Evolutionary conservation across 2,113 vertebrate genomes (phyloP).

Genomic region (Notarius quadriscutis): DNA sequence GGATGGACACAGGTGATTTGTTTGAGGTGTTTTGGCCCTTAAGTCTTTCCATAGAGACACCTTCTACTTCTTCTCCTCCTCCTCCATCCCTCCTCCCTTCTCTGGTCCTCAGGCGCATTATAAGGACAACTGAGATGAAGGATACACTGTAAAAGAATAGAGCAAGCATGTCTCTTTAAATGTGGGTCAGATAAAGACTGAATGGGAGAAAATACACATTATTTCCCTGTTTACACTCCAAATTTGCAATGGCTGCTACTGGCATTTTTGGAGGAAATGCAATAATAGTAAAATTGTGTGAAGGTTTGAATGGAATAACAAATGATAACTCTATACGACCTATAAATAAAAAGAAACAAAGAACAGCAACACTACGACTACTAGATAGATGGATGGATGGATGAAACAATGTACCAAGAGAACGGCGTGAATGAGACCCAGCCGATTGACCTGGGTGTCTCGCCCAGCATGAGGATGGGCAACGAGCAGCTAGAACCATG

Average conservation of each 20-base stretch:
- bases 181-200: slow-evolving; percentile 26
- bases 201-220: neutral
- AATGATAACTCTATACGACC: neutral
- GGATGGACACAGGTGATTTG: neutral
- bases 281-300: neutral
- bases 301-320: neutral
- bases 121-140: slow-evolving; percentile 21
- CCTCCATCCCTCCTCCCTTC: neutral
- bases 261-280: neutral
- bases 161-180: slow-evolving; percentile 25
- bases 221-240: neutral
- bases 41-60: slow-evolving; percentile 17
- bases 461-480: no score
- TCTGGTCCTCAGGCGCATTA: slow-evolving; percentile 30
- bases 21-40: neutral
- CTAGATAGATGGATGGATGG: no score
- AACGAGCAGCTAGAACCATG: no score
- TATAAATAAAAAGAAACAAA: neutral
- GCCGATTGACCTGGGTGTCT: no score
- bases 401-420: no score
- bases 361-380: neutral
- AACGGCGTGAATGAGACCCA: no score
- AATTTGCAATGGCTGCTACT: neutral
- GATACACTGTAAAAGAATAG: slow-evolving; percentile 11
- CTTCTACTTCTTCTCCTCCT: neutral